Evolutionary conservation across 2,797 vertebrate genomes (phyloP).

Genomic region (Tolypeutes matacus): DNA sequence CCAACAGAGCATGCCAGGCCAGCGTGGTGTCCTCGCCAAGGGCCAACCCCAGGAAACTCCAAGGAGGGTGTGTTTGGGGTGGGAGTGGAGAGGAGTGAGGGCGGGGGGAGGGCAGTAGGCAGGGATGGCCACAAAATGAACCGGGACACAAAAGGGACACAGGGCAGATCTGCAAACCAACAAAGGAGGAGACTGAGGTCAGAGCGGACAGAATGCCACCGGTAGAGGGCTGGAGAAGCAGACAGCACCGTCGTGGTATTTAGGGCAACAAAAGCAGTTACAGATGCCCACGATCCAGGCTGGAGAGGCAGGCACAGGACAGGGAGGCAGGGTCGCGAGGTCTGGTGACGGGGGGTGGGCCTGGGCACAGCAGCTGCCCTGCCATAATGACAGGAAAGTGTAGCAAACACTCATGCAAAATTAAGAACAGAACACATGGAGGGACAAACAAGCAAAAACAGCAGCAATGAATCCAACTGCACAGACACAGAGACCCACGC

Average conservation of each 20-base stretch:
- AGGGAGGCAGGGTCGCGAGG: constrained; percentile 80
- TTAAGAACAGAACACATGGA: constrained; percentile 83
- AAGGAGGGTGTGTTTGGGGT: constrained; percentile 76
- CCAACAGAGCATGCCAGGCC: constrained; percentile 93
- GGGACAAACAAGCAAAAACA: constrained; percentile 74
- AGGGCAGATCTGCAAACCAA: constrained; percentile 70
- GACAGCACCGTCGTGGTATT: neutral
- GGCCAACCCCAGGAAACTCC: constrained; percentile 90
- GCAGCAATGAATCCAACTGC: constrained; percentile 76
- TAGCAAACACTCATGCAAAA: constrained; percentile 67
- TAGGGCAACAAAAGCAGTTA: neutral
- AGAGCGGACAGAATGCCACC: constrained; percentile 3
- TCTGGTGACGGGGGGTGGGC: constrained; percentile 89
- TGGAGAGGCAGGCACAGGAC: constrained; percentile 77
- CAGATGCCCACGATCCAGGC: constrained; percentile 55
- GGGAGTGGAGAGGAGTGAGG: constrained; percentile 74
- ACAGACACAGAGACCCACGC: constrained; percentile 80
- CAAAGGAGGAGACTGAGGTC: constrained; percentile 72
- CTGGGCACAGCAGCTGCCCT: constrained; percentile 72
- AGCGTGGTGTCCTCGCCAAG: constrained; percentile 93
- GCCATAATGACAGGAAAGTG: constrained; percentile 60
- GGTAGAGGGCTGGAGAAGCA: neutral
- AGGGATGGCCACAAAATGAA: constrained; percentile 41
- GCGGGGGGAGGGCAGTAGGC: constrained; percentile 65
- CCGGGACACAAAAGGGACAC: constrained; percentile 66